Conservation (phyloP, 2,888 invertebrate species). For the Alloscopus bannaensis region DNA sequence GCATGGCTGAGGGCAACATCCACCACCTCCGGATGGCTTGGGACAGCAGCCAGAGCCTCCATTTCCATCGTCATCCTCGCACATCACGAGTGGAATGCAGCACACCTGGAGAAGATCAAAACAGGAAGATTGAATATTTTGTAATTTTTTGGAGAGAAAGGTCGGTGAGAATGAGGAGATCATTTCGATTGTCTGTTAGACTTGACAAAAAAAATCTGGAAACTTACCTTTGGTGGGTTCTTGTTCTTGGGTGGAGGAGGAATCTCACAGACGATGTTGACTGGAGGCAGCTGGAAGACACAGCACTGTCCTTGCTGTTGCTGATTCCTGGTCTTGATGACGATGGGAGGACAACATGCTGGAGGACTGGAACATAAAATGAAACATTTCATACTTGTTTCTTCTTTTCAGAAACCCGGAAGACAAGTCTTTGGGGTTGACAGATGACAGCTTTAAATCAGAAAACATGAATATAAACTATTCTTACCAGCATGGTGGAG, state of each 20-base stretch:
- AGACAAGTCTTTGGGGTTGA: no score
- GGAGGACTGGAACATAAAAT: slow-evolving; percentile 39
- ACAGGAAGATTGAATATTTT: no score
- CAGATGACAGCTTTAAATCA: background rate
- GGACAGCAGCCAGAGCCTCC: slow-evolving; percentile 50
- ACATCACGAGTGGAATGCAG: slow-evolving; percentile 72
- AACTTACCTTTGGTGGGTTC: slow-evolving; percentile 72
- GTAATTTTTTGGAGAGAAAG: no score
- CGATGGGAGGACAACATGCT: slow-evolving; percentile 70
- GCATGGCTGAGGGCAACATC: slow-evolving; percentile 21
- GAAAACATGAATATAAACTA: slow-evolving; percentile 16
- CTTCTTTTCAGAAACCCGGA: background rate
- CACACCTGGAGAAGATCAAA: no score
- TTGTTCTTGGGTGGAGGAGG: slow-evolving; percentile 71
- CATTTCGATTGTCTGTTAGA: no score
- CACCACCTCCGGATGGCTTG: background rate
- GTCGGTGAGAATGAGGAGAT: no score
- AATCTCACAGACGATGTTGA: slow-evolving; percentile 67
- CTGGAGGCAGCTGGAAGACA: slow-evolving; percentile 72
- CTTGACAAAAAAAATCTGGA: no score
- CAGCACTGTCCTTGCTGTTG: slow-evolving; percentile 73
- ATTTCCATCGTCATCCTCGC: slow-evolving; percentile 70
- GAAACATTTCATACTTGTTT: background rate
- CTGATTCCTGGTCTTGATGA: slow-evolving; percentile 71
- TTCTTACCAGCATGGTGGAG: slow-evolving; percentile 50